Base-by-base conservation (phyloP, 2,797 vertebrate species). In the Sebastolobus altivelis region DNA sequence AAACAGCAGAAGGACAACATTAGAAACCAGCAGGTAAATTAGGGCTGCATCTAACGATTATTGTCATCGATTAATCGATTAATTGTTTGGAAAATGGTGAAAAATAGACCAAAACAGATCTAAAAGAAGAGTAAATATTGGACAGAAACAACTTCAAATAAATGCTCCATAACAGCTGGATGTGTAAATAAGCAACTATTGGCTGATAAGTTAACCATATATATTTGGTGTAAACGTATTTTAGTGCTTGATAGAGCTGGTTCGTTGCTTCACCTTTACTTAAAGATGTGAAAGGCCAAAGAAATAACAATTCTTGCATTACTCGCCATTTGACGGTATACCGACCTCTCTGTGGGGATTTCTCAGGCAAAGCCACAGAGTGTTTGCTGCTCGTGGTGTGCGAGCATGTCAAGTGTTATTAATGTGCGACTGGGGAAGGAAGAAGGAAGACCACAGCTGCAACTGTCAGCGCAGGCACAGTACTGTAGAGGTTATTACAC, bases 331-430 rank as follows among this genome's bases (percentile, higher is more conserved):
- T 78, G 80, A 83, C 58, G 75, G 55, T 3, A 5, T 18, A 38
- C 8, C 2, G 8, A 46, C 71, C 49, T 52, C 55, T 61, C 62
- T 25, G 60, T 43, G 54, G 49, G 59, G 5, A 14, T 76, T 84
- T 49, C 20, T 63, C 56, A 62, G 52, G 62, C 71, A 67, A 67
- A 80, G 46, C 62, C 52, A 59, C 70, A n/a, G 40, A 37, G 40
- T 61, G 70, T 16, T 65, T 49, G 46, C 18, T 14, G 33, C 74
- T 37, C 81, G 72, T 59, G 20, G 31, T 82, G 70, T 75, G 55
- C 5, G 7, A 75, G 80, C 79, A 79, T 65, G 75, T 84, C 88
- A 87, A 55, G 79, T 84, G 85, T 80, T 86, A 84, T 89, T 88
- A 91, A 86, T 89, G 82, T 75, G 29, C 8, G 54, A 38, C 8